Evolutionary conservation across 2,888 invertebrate genomes (phyloP).

Genomic region (Troglohyphantes excavatus): DNA sequence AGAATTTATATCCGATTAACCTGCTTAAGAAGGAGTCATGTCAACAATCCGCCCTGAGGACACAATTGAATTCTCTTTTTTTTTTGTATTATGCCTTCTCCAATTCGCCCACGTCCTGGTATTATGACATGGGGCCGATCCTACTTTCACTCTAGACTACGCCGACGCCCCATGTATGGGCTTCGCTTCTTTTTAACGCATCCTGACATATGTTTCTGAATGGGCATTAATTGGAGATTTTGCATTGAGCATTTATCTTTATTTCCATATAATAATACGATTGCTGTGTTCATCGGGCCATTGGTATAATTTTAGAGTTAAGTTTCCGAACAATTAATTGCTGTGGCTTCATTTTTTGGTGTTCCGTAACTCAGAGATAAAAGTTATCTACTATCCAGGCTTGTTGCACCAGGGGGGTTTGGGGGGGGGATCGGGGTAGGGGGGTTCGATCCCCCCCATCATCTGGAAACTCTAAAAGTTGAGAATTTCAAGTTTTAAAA

Average conservation of each 20-base stretch:
- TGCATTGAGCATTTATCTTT: neutral
- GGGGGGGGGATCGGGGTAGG: no score
- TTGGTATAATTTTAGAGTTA: neutral
- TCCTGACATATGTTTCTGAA: slow-evolving; percentile 2
- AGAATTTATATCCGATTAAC: slow-evolving; percentile 37
- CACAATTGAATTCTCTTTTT: slow-evolving; percentile 2
- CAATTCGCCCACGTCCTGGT: slow-evolving; percentile 41
- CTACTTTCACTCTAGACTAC: slow-evolving; percentile 1
- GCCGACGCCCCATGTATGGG: slow-evolving; percentile 13
- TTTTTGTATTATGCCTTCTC: neutral
- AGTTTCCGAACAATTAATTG: no score
- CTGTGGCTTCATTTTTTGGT: no score
- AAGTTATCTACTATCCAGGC: no score
- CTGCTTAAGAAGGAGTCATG: slow-evolving; percentile 21
- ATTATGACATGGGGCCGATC: slow-evolving; percentile 6
- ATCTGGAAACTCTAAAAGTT: no score
- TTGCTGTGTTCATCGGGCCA: neutral
- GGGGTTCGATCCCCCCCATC: no score
- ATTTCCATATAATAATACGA: neutral
- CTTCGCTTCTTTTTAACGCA: neutral
- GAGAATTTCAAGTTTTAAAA: no score
- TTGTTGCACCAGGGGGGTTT: no score
- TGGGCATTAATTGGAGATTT: neutral
- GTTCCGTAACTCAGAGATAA: no score
- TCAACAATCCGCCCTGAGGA: slow-evolving; percentile 35